phyloP scores from a whole-genome alignment of 2,113 vertebrate genomes.

The Gyps fulvus region DNA sequence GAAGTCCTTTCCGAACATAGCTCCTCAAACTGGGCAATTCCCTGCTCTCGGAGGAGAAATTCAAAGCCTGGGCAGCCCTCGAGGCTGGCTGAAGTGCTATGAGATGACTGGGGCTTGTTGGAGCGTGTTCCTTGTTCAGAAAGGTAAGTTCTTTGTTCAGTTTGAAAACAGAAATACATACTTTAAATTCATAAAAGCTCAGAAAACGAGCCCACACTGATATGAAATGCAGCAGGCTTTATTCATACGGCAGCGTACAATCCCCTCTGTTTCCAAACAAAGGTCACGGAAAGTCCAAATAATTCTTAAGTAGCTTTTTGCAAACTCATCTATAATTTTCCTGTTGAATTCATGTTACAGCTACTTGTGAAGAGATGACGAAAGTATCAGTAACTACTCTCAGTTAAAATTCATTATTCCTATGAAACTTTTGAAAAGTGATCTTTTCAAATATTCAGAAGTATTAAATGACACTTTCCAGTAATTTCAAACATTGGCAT shows the following conservation, averaged over 20 bases:
- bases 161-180: not conserved
- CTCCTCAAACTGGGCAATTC: not conserved
- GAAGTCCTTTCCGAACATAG: not conserved
- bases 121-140: rapidly evolving
- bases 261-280: not conserved
- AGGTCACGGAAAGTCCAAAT: not conserved
- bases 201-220: not conserved
- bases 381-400: not conserved
- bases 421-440: not conserved
- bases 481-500: not conserved
- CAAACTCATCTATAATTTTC: not conserved
- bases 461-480: not conserved
- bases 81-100: not conserved
- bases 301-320: not conserved
- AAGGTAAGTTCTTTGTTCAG: not conserved
- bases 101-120: not conserved
- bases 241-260: not conserved
- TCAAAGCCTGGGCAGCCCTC: not conserved
- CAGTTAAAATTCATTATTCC: not conserved
- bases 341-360: not conserved
- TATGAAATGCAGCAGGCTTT: not conserved
- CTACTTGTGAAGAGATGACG: not conserved
- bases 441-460: not conserved
- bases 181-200: not conserved
- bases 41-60: not conserved